These are phyloP conservation scores for Tenualosa thibaudeaui DNA, from an alignment of 2,797 vertebrate species.

Conservation along the genomic window DNA sequence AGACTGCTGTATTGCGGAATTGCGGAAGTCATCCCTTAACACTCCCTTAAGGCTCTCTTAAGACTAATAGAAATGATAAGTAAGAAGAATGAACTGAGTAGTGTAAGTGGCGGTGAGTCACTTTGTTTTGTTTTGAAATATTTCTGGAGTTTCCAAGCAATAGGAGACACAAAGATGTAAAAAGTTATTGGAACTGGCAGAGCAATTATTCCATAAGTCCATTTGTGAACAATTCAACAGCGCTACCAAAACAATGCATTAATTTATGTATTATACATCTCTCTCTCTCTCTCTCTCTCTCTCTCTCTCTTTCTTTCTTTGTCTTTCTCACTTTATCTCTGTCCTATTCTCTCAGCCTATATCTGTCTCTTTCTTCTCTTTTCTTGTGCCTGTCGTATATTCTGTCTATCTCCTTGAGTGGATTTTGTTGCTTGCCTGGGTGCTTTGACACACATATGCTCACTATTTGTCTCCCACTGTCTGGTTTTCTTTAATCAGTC, in stretches of 20 bases:
- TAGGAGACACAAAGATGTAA: neutral
- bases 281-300: constrained; percentile 3
- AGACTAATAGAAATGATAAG: neutral
- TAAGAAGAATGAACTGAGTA: neutral
- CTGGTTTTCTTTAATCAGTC: neutral
- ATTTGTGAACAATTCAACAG: neutral
- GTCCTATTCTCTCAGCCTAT: neutral
- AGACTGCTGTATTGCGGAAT: constrained; percentile 59
- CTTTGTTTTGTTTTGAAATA: neutral
- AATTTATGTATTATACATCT: neutral
- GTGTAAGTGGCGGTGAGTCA: neutral
- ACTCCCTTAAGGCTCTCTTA: neutral
- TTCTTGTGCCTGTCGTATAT: neutral
- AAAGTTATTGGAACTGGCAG: neutral
- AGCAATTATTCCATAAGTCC: neutral
- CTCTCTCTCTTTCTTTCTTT: neutral
- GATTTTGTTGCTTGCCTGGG: neutral
- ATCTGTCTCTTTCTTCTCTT: neutral
- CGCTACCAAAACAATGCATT: neutral
- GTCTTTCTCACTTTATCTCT: neutral
- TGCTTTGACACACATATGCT: neutral
- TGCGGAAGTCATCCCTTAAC: constrained; percentile 44
- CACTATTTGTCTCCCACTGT: neutral
- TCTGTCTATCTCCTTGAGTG: neutral
- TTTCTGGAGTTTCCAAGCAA: neutral